A percentile compares a stretch with the other conserved stretches of the same genome.
Conservation (phyloP, 2,113 vertebrate species). For the Neodon shergylaensis region DNA sequence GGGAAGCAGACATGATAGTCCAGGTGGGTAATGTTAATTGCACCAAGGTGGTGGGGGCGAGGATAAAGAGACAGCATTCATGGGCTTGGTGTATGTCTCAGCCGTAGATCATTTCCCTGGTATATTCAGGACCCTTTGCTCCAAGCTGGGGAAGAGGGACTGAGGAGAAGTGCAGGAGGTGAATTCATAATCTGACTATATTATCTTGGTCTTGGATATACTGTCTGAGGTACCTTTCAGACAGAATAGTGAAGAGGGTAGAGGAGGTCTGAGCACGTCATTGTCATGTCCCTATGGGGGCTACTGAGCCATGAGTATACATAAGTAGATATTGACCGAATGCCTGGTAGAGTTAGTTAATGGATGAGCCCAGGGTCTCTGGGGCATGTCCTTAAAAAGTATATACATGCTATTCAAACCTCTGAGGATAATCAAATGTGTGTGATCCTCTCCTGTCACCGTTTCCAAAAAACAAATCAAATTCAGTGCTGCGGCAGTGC, state of each 20-base stretch:
- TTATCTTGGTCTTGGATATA: background rate
- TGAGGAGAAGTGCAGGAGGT: background rate
- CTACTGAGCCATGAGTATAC: background rate
- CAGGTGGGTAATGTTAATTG: background rate
- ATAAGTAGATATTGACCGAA: slow-evolving; percentile 27
- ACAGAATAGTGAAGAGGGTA: background rate
- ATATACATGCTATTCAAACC: background rate
- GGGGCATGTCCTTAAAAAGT: background rate
- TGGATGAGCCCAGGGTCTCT: background rate
- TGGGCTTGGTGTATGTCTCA: background rate
- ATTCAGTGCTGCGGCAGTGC: background rate
- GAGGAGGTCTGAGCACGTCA: background rate
- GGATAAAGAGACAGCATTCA: background rate
- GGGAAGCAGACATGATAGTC: background rate
- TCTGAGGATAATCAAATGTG: background rate
- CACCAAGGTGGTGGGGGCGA: background rate
- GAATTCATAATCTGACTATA: slow-evolving; percentile 10
- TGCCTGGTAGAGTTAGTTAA: background rate
- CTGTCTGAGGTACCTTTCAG: background rate
- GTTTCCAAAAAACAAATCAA: background rate
- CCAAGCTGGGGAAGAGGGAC: background rate
- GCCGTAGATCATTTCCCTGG: background rate
- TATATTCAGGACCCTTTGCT: background rate
- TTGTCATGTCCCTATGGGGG: background rate
- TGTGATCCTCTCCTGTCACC: background rate